Evolutionary conservation across 2,113 vertebrate genomes (phyloP), one percentile per base, ranked within the genome.

Genomic region (Camelus dromedarius): DNA sequence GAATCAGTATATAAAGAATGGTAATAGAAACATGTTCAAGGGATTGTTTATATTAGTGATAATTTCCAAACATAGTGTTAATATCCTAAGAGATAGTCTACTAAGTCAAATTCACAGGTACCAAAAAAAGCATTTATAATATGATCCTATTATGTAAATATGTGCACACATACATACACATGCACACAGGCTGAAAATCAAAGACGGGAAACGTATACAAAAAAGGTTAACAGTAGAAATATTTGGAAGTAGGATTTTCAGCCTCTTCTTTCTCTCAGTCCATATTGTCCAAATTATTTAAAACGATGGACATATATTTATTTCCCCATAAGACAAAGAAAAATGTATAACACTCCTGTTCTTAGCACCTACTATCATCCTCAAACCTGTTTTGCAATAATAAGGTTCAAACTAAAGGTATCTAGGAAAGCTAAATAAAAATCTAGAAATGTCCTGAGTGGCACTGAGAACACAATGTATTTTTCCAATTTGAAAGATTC

Each of bases 161-260:
- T 19, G 24, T 67, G 8, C 12, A 73, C 16, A 56, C 3, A 60
- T 12, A 66, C 24, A 79, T 13, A 60, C 15, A 66, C 11, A 62
- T 0, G 20, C 24, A 77, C n/a, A 76, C 8, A 76, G 8, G 56
- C 50, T 91, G 16, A 85, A 67, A 87, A 88, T 77, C 48, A 92
- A 92, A 96, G 35, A 73, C 60, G 75, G 2, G 32, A 81, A 81
- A 90, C 38, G 8, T 32, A 0, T 48, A 84, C 11, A 58, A 15
- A 72, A 92, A 95, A 84, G 6, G 20, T 90, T 83, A 79, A 95
- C 28, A 73, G 5, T 38, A 62, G 11, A 83, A 85, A 69, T 83
- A 87, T 46, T 50, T 92, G 62, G 56, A 97, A n/a, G 54, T 91
- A 67, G 89, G 52, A n/a, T n/a, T 64, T 89, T 93, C 54, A 89